These are phyloP conservation scores for Corapipo altera DNA, from an alignment of 2,113 vertebrate genomes.

Conservation along the genomic window DNA sequence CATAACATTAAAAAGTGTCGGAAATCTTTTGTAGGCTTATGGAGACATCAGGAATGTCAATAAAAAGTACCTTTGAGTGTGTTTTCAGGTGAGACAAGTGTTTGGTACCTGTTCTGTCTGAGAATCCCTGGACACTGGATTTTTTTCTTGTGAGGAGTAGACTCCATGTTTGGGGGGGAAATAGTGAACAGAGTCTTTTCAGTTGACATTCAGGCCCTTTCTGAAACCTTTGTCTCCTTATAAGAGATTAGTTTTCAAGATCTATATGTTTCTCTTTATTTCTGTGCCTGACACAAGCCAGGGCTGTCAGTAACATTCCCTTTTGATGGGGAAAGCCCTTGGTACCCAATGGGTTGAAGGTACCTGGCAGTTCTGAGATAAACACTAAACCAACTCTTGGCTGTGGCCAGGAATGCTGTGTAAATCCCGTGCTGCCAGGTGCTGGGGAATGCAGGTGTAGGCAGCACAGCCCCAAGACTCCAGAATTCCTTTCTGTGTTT, in stretches of 20 bases:
- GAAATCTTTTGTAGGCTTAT: neutral
- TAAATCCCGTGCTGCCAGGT: neutral
- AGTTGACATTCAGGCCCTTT: neutral
- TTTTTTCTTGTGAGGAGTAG: neutral
- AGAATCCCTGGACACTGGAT: neutral
- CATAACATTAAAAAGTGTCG: neutral
- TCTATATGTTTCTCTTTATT: neutral
- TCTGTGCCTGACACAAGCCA: neutral
- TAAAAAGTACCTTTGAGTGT: neutral
- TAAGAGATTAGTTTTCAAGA: neutral
- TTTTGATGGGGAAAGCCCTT: neutral
- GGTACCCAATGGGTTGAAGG: neutral
- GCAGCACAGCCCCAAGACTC: neutral
- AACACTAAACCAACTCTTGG: neutral
- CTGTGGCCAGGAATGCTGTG: neutral
- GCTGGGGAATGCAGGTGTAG: neutral
- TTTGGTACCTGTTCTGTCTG: neutral
- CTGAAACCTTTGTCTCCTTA: neutral
- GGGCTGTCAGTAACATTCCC: neutral
- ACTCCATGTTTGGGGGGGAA: rapidly evolving
- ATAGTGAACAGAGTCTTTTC: neutral
- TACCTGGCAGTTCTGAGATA: neutral
- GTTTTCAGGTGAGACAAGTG: neutral
- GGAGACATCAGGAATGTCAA: neutral
- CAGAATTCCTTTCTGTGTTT: neutral